phyloP scores from a whole-genome alignment of 2,888 invertebrate species.

The Meghimatium bilineatum region DNA sequence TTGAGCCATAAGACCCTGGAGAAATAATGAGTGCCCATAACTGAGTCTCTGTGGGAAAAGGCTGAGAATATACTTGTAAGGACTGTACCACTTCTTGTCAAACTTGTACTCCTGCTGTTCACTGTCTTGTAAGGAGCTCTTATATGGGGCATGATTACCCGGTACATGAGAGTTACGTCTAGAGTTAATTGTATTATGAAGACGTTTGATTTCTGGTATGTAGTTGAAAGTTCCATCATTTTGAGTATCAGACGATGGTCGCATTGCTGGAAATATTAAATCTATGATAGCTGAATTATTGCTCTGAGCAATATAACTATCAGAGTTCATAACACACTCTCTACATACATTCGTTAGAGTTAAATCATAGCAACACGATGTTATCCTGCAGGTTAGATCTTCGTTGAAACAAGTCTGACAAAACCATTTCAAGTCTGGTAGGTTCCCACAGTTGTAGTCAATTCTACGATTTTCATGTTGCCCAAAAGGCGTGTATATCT shows the following conservation, averaged over 20 bases:
- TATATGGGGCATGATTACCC: not conserved
- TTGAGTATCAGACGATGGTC: not conserved
- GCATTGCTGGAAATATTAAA: not conserved
- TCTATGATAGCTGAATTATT: not conserved
- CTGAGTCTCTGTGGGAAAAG: not conserved
- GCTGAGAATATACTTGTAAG: constrained; percentile 6
- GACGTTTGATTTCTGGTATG: not conserved
- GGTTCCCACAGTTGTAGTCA: not conserved
- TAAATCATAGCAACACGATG: not conserved
- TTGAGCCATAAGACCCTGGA: not conserved
- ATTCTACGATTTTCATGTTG: not conserved
- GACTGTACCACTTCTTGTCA: not conserved
- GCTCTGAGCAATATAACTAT: not conserved
- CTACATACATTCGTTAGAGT: not conserved
- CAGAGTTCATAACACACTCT: not conserved
- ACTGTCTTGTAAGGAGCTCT: not conserved
- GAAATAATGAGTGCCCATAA: not conserved
- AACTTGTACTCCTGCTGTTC: not conserved
- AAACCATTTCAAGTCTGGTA: not conserved
- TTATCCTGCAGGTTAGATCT: not conserved
- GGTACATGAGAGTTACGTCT: not conserved
- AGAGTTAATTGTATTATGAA: not conserved
- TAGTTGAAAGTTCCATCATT: not conserved
- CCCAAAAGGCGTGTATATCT: not conserved
- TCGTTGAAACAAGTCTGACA: not conserved